Conservation (phyloP, 1,140 invertebrate species). For the Brachionus asplanchnoidis region DNA sequence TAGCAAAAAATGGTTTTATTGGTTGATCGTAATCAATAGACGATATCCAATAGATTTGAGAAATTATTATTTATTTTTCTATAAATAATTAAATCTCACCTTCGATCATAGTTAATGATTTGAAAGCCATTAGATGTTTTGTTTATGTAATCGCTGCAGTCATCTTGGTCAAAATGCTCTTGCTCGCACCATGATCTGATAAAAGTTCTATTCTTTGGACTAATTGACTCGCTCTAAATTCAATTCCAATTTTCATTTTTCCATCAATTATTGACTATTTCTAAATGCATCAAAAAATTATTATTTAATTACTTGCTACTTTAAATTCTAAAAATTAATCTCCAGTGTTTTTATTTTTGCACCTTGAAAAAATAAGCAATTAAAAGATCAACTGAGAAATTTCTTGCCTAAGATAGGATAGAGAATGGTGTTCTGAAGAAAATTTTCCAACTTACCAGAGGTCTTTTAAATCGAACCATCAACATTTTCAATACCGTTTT, state of each 20-base stretch:
- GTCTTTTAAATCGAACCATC: no score
- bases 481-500: no score
- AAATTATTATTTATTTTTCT: background rate
- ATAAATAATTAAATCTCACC: slow-evolving; percentile 30
- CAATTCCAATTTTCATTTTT: background rate
- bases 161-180: background rate
- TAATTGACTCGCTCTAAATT: background rate
- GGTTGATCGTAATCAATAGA: background rate
- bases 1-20: background rate
- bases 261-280: background rate
- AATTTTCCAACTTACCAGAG: no score
- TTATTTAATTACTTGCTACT: background rate
- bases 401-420: no score
- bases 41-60: background rate
- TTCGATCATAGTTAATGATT: slow-evolving; percentile 4
- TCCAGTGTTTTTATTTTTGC: background rate
- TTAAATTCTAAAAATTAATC: background rate
- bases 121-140: background rate
- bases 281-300: background rate
- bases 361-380: background rate
- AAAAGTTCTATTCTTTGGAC: slow-evolving; percentile 18
- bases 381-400: no score
- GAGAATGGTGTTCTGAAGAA: no score
- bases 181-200: slow-evolving; percentile 7
- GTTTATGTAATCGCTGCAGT: slow-evolving; percentile 21